Evolutionary conservation across 2,797 vertebrate genomes (phyloP).

Genomic region (Aplochiton taeniatus): DNA sequence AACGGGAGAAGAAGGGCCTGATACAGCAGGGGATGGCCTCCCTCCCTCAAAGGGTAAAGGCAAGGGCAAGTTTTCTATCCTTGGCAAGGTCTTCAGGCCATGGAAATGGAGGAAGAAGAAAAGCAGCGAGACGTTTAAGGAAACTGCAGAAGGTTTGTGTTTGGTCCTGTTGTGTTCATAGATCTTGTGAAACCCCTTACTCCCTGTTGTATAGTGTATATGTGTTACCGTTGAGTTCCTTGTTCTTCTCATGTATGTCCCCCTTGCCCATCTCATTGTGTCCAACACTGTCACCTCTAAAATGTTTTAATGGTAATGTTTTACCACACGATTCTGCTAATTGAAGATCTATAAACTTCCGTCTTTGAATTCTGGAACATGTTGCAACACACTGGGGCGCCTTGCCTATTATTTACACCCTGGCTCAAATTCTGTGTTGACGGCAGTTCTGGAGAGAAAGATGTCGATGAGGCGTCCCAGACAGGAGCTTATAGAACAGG

Average conservation of each 20-base stretch:
- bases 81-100: slow-evolving; percentile 98
- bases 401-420: slow-evolving; percentile 1
- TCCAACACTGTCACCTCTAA: slow-evolving; percentile 15
- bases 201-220: slow-evolving; percentile 12
- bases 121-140: slow-evolving; percentile 95
- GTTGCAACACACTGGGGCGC: background rate
- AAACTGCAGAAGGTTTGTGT: slow-evolving; percentile 93
- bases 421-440: slow-evolving; percentile 49
- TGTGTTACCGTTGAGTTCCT: slow-evolving; percentile 1
- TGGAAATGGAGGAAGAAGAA: slow-evolving; percentile 99
- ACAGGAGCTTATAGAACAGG: slow-evolving; percentile 96
- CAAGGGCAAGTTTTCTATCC: slow-evolving; percentile 94
- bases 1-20: slow-evolving; percentile 80
- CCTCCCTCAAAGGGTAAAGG: slow-evolving; percentile 83
- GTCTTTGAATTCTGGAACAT: slow-evolving; percentile 19
- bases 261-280: slow-evolving; percentile 9
- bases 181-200: background rate
- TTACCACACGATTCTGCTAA: slow-evolving; percentile 18
- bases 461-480: slow-evolving; percentile 96
- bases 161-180: slow-evolving; percentile 28
- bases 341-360: slow-evolving; percentile 19
- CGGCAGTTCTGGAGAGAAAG: slow-evolving; percentile 95
- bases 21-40: slow-evolving; percentile 79
- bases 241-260: background rate
- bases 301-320: background rate